Conservation (phyloP, 2,797 vertebrate species). For the Enteromius argenteus region DNA sequence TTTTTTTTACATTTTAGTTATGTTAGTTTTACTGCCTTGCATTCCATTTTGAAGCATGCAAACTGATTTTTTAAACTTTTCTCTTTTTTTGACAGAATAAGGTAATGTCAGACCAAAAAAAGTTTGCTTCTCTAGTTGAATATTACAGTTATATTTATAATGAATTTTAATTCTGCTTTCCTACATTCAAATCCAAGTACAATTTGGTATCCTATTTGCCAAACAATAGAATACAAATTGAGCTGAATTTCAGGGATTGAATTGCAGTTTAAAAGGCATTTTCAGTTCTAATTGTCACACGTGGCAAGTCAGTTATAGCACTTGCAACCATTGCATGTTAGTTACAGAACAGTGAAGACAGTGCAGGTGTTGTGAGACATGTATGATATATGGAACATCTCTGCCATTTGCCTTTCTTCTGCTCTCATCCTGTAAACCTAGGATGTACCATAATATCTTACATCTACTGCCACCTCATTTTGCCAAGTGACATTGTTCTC, state of each 20-base stretch:
- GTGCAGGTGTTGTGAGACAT: constrained; percentile 17
- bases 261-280: not conserved
- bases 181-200: not conserved
- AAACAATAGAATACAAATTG: not conserved
- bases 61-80: not conserved
- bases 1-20: not conserved
- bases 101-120: not conserved
- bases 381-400: constrained; percentile 20
- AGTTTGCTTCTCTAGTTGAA: not conserved
- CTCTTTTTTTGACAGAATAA: not conserved
- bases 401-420: not conserved
- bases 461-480: not conserved
- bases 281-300: not conserved
- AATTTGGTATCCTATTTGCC: not conserved
- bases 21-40: not conserved
- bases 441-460: constrained; percentile 15
- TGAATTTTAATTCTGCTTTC: not conserved
- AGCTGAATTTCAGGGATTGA: not conserved
- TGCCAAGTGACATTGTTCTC: not conserved
- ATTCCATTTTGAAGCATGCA: not conserved
- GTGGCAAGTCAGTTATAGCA: not conserved
- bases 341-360: not conserved
- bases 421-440: not conserved
- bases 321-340: not conserved
- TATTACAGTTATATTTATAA: not conserved